Evolutionary conservation across 2,113 vertebrate genomes (phyloP), one percentile per base, ranked within the genome.

Genomic region (Salvelinus sp.): DNA sequence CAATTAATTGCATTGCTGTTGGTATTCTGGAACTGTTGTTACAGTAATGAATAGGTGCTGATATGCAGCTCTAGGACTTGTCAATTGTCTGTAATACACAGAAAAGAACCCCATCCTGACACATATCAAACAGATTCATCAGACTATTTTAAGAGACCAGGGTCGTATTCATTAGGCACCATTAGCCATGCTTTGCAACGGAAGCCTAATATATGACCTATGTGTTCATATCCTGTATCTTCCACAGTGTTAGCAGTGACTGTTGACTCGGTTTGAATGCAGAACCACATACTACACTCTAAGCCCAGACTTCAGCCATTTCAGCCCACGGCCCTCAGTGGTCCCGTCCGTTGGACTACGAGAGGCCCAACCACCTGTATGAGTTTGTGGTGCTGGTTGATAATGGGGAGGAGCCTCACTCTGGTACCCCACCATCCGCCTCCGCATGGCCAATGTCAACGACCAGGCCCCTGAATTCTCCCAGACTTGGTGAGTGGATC

Each of bases 331-430:
- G n/a, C n/a, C n/a, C n/a, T n/a, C n/a, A n/a, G n/a, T n/a, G n/a
- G n/a, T n/a, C n/a, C n/a, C n/a, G n/a, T n/a, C n/a, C n/a, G n/a
- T n/a, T n/a, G 81, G 92, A 95, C 86, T 94, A 93, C 0, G 94
- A 95, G 76, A 82, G 88, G 20, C 91, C 89, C 1, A 85, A 91
- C 76, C 93, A 95, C 76, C 87, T 93, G 18, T 95, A 94, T 14
- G 94, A 94, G 85, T 94, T 95, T 82, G 85, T 93, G 62, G 74
- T 95, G 63, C 88, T 94, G 92, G 89, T 94, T 74, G 94, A 95
- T 85, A 89, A 88, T 73, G 94, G 92, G 12, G 71, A 93, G n/a
- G 88, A 91, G 28, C 89, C 90, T 0, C 92, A 83, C 66, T 94
- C 93, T 4, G 94, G 93, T 3, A 95, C 92, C 4, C 93, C 44